Evolutionary conservation across 2,113 vertebrate genomes (phyloP).

Genomic region (Poeciliopsis occidentalis): DNA sequence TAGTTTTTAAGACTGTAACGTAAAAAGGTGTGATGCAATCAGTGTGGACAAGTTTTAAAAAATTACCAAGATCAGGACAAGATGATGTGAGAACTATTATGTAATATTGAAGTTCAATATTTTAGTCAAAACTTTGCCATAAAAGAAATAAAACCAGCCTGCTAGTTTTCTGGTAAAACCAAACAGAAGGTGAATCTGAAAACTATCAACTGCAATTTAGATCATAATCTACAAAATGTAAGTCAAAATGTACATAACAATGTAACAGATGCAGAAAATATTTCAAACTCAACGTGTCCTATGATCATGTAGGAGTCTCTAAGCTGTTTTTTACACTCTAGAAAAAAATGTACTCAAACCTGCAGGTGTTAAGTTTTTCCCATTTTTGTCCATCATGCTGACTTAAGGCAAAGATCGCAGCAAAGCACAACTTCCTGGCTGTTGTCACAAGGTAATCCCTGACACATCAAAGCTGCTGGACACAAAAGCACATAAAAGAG

Average conservation of each 20-base stretch:
- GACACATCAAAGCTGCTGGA: slow-evolving; percentile 20
- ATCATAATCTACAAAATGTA: not conserved
- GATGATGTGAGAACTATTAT: too few relatives aligned
- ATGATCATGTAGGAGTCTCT: not conserved
- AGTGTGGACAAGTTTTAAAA: too few relatives aligned
- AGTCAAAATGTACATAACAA: not conserved
- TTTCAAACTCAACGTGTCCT: not conserved
- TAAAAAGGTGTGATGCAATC: too few relatives aligned
- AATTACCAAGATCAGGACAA: too few relatives aligned
- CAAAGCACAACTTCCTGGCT: not conserved
- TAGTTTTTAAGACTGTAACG: too few relatives aligned
- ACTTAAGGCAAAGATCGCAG: slow-evolving; percentile 12
- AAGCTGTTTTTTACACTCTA: not conserved
- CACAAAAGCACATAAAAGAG: slow-evolving; percentile 36
- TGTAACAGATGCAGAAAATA: not conserved
- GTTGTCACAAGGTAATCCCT: slow-evolving; percentile 14
- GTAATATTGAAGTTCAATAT: too few relatives aligned
- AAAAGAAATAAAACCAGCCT: not conserved
- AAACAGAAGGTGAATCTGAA: not conserved
- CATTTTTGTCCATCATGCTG: not conserved
- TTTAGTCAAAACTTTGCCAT: not conserved
- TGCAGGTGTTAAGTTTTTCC: not conserved
- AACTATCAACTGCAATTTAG: not conserved
- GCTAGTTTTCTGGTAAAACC: not conserved
- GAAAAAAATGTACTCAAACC: slow-evolving; percentile 8